Percentiles rank a stretch among this genome's conserved stretches.
These are phyloP conservation scores for Drosophila testacea DNA, from an alignment of 2,888 invertebrate genomes.

Conservation along the genomic window DNA sequence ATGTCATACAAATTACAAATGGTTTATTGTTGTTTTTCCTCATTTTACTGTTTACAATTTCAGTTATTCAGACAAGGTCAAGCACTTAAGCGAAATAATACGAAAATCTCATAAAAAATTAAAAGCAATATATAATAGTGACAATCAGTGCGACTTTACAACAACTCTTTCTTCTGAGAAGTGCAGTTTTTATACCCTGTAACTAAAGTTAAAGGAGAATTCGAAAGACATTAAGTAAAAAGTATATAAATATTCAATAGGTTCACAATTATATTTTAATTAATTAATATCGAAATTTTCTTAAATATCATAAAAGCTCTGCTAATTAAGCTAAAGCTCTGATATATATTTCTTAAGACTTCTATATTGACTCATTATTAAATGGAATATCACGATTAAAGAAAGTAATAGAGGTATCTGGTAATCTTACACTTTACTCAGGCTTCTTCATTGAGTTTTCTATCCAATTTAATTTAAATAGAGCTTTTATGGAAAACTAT, in stretches of 20 bases:
- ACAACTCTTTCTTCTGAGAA: neutral
- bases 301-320: neutral
- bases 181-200: constrained; percentile 18
- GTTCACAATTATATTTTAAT: neutral
- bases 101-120: constrained; percentile 35
- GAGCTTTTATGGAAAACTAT: too few relatives aligned
- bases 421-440: too few relatives aligned
- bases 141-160: constrained; percentile 18
- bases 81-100: constrained; percentile 24
- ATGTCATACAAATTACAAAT: constrained; percentile 63
- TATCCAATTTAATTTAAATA: too few relatives aligned
- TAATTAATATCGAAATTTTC: too few relatives aligned
- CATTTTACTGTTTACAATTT: neutral
- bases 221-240: fast-evolving
- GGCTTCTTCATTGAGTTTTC: too few relatives aligned
- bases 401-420: too few relatives aligned
- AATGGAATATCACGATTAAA: too few relatives aligned
- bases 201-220: neutral
- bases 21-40: constrained; percentile 47
- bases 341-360: neutral
- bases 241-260: neutral
- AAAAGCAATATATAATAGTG: constrained; percentile 12
- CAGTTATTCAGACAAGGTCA: constrained; percentile 40
- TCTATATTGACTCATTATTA: neutral
- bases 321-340: neutral